Base-by-base conservation (phyloP, 2,888 invertebrate species). In the Netelia melanura region DNA sequence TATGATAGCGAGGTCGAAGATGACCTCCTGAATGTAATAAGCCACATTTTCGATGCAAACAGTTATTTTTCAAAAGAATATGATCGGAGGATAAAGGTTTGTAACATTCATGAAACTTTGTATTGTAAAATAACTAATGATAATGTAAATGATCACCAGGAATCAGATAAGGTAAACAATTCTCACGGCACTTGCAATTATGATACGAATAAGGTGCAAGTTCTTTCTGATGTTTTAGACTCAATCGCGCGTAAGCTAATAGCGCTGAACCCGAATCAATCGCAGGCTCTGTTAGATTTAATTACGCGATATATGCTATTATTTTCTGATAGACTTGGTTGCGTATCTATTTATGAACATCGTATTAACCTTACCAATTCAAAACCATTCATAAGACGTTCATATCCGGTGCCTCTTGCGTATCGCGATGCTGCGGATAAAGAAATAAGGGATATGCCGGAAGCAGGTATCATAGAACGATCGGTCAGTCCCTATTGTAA, bases 381-480 rank as follows among this genome's bases (percentile, higher is more conserved):
- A 0, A 87, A 86, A 48, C 87, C 87, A 10, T 75, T 68, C 74
- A 25, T 91, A 87, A 84, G 70, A 71, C 67, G 87, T 9, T 87
- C 89, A 5, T 91, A 92, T 74, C 90, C 91, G 1, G 81, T 91
- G 5, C 90, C 91, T 0, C 87, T 89, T 70, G 86, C 88, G 6
- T 80, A 86, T 23, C 79, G 91, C 17, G 56, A 81, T 9, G 88
- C 81, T 3, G 88, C 91, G 9, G 88, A 88, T 17, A 58, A 80
- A 2, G 87, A 88, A 62, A 76, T 91, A n/a, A 48, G 86, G 5
- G 81, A 87, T 76, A 88, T 91, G 88, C 68, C 90, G 21, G 72
- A 86, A 10, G 56, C 80, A 30, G 90, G 90, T 2, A 88, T 91
- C 11, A 90, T 91, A 43, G 87, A 88, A 75, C 67, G 89, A 30